Evolutionary conservation across 2,797 vertebrate genomes (phyloP).

Genomic region (Syncerus caffer): DNA sequence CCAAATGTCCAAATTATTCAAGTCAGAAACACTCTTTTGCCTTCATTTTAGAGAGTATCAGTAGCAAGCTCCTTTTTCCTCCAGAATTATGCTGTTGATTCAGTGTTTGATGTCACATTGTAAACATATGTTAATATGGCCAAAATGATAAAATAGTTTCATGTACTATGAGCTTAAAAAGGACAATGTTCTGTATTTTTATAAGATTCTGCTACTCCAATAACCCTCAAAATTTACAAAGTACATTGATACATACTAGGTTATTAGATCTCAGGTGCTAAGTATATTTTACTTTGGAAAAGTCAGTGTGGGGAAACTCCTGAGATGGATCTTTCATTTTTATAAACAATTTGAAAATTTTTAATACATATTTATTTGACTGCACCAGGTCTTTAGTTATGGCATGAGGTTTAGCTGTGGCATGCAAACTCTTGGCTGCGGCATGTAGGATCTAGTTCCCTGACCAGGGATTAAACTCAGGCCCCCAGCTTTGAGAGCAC

Average conservation of each 20-base stretch:
- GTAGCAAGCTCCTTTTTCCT: neutral
- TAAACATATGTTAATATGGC: neutral
- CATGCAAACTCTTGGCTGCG: neutral
- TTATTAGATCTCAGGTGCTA: neutral
- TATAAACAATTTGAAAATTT: neutral
- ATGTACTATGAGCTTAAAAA: neutral
- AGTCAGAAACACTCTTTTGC: neutral
- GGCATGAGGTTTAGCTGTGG: neutral
- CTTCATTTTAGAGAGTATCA: neutral
- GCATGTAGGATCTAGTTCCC: neutral
- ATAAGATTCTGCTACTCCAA: neutral
- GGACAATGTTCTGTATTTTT: neutral
- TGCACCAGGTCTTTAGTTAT: neutral
- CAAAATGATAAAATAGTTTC: neutral
- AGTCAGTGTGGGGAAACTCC: neutral
- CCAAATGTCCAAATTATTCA: slow-evolving; percentile 56
- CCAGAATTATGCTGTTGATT: neutral
- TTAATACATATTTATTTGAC: neutral
- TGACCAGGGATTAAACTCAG: neutral
- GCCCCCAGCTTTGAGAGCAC: neutral
- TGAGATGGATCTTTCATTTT: neutral
- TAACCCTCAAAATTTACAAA: neutral
- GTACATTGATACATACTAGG: neutral
- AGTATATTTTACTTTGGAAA: neutral
- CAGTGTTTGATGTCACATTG: neutral